Evolutionary conservation across 1,140 invertebrate species (phyloP).

Genomic region (Cotesia vestalis): DNA sequence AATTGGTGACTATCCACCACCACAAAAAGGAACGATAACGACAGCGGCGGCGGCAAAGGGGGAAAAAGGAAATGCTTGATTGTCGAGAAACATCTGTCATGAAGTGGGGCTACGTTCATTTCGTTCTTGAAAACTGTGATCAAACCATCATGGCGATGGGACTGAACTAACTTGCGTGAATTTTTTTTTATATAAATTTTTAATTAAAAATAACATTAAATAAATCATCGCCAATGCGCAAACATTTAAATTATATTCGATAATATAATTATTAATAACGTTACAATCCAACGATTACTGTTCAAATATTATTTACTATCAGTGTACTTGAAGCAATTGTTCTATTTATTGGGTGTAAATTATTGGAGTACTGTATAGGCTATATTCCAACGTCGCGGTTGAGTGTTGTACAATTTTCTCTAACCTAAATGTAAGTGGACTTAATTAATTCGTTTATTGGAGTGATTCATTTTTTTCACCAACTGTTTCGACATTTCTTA

Average conservation of each 20-base stretch:
- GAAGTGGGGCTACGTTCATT: constrained; percentile 26
- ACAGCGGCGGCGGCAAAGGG: neutral
- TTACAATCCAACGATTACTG: neutral
- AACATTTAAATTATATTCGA: neutral
- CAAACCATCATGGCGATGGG: constrained; percentile 32
- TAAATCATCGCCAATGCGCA: constrained; percentile 15
- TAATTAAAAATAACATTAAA: neutral
- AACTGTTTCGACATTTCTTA: neutral
- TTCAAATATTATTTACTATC: too few relatives aligned
- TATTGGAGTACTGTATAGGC: neutral
- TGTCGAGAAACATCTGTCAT: constrained; percentile 31
- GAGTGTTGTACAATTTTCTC: constrained; percentile 12
- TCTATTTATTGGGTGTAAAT: too few relatives aligned
- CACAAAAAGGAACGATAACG: too few relatives aligned
- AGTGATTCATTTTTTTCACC: constrained; percentile 4
- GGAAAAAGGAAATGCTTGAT: constrained; percentile 17
- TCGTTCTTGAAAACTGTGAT: constrained; percentile 26
- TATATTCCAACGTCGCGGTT: neutral
- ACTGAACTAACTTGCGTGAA: constrained; percentile 14
- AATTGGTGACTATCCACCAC: too few relatives aligned
- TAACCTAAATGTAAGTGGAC: constrained; percentile 24
- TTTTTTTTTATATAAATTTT: neutral
- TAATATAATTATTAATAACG: constrained; percentile 3
- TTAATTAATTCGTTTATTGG: constrained; percentile 10
- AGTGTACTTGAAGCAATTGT: too few relatives aligned